Base-by-base conservation (phyloP, 2,113 vertebrate genomes). In the Lipotes vexillifer region DNA sequence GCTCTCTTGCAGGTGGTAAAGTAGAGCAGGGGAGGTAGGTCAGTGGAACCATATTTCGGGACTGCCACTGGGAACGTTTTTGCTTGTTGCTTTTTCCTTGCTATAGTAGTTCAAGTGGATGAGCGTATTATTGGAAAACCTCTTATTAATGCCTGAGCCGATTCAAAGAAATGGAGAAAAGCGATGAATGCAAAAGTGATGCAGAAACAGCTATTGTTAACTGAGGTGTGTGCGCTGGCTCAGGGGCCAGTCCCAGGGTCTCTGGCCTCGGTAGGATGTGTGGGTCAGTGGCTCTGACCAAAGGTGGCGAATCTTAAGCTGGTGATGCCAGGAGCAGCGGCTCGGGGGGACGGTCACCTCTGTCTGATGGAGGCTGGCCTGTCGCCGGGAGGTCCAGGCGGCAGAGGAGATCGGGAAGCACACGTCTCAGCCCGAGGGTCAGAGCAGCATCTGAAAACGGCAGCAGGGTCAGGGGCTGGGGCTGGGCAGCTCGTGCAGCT, bases 271-370 rank as follows among this genome's bases (percentile, higher is more conserved):
- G 74, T 1, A 0, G 46, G 72, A 9, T 8, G 46, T 36, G 52
- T 52, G 41, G 31, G 8, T 2, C n/a, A 6, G 29, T 8, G 46
- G 11, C 17, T 71, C 52, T 29, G 33, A 12, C 0, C 17, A 0
- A 7, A 44, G 20, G 2, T 7, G 18, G 5, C 0, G 7, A 18
- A 10, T 31, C n/a, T 77, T 38, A 41, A 12, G 57, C 57, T 3
- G 0, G 2, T 5, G 0, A 1, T 0, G 13, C 20, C 13, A 23
- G 68, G 52, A 12, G 18, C 4, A 7, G 25, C 1, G 4, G 3
- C 63, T 21, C 0, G 13, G 77, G 10, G 10, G 41, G 15, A 33
- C 7, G 5, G 14, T 6, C 4, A 0, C 1, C 61, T 49, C 31
- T 17, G 29, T 2, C 14, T 8, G 20, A 18, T 23, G 75, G 29